Evolutionary conservation across 2,113 vertebrate species (phyloP).

Genomic region (Gobius niger): DNA sequence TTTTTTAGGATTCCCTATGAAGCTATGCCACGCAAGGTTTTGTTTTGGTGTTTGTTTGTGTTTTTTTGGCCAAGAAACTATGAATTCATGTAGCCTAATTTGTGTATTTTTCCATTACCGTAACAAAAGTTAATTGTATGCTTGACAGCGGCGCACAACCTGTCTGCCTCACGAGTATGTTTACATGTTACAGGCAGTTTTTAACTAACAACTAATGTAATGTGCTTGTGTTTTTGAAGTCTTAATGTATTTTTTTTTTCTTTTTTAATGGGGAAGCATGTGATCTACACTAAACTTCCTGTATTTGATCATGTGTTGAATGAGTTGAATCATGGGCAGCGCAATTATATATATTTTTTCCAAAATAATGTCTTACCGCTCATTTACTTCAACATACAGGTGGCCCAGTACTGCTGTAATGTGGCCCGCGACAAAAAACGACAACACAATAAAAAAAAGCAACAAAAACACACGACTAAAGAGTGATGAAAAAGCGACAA

Average conservation of each 20-base stretch:
- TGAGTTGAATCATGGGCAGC: background rate
- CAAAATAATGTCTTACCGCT: background rate
- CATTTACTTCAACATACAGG: background rate
- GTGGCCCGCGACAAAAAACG: too few species aligned
- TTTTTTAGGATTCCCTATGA: background rate
- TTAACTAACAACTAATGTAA: background rate
- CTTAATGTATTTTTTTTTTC: background rate
- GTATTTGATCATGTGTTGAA: background rate
- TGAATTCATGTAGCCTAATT: background rate
- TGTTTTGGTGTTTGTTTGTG: background rate
- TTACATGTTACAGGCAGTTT: background rate
- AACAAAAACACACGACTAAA: too few species aligned
- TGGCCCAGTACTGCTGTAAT: background rate
- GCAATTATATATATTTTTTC: background rate
- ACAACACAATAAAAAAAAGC: too few species aligned
- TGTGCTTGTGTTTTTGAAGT: background rate
- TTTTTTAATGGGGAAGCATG: background rate
- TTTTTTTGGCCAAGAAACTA: background rate
- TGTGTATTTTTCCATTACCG: background rate
- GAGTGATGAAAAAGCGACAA: too few species aligned
- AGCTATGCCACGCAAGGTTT: background rate
- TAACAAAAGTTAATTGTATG: background rate
- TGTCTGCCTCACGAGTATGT: background rate
- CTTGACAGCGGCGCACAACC: conserved; percentile 10
- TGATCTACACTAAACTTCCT: conserved; percentile 13